These are phyloP conservation scores for Gnathonemus longibarbis DNA, from an alignment of 2,113 vertebrate species.

Conservation along the genomic window DNA sequence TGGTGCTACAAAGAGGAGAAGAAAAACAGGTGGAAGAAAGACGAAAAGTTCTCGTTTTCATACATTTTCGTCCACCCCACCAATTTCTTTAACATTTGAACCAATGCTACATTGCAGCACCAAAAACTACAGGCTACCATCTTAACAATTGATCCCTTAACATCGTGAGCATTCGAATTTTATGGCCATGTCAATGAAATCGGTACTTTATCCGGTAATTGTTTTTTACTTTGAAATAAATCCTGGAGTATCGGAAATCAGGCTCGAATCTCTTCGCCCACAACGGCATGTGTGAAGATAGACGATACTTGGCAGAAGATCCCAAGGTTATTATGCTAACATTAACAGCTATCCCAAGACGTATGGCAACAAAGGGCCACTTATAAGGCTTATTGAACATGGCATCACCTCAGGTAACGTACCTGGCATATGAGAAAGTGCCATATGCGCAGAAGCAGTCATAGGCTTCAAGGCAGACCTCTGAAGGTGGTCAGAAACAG, in stretches of 20 bases:
- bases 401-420: neutral
- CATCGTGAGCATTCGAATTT: neutral
- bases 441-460: neutral
- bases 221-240: neutral
- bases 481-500: neutral
- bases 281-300: neutral
- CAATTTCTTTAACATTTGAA: neutral
- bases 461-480: neutral
- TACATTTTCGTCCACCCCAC: neutral
- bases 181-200: neutral
- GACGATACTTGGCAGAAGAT: neutral
- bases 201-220: neutral
- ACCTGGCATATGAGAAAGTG: neutral
- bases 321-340: neutral
- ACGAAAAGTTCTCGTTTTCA: neutral
- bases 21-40: neutral
- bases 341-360: neutral
- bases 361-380: neutral
- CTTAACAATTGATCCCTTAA: neutral
- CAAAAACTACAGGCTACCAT: neutral
- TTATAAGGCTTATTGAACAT: neutral
- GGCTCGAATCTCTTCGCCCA: neutral
- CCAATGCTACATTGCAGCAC: neutral
- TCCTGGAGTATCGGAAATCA: neutral
- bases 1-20: neutral